These are phyloP conservation scores for Caenorhabditis sp. DNA, from an alignment of 2,888 invertebrate genomes.

Conservation along the genomic window DNA sequence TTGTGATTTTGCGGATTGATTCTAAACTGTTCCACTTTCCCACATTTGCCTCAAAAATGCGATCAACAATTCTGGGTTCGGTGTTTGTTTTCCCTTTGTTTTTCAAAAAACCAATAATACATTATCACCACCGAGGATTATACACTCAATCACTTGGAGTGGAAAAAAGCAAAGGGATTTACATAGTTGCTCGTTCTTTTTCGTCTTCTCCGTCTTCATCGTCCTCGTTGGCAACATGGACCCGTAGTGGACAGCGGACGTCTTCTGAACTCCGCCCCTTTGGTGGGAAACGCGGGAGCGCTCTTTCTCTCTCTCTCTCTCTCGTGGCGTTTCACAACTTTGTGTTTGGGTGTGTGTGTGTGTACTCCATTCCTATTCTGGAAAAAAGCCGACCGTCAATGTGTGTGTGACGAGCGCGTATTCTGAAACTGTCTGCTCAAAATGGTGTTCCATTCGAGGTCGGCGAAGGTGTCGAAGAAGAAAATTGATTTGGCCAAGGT, in stretches of 20 bases:
- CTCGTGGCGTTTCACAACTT: constrained; percentile 43
- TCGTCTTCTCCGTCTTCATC: too few species aligned
- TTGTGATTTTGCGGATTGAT: too few species aligned
- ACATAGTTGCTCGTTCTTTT: too few species aligned
- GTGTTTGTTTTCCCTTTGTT: constrained; percentile 11
- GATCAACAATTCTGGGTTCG: constrained; percentile 24
- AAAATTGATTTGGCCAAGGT: constrained; percentile 67
- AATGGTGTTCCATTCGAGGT: constrained; percentile 65
- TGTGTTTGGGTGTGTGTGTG: too few species aligned
- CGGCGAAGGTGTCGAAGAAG: constrained; percentile 56
- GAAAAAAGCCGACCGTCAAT: too few species aligned
- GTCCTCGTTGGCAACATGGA: too few species aligned
- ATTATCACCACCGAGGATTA: constrained; percentile 47
- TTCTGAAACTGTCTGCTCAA: constrained; percentile 3
- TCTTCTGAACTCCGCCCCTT: constrained; percentile 43
- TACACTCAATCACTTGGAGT: too few species aligned
- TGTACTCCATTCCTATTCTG: too few species aligned
- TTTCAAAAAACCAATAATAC: constrained; percentile 26
- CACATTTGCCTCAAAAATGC: constrained; percentile 17
- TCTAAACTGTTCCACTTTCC: too few species aligned
- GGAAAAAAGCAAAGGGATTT: too few species aligned
- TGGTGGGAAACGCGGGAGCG: not conserved
- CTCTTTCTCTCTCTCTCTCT: too few species aligned
- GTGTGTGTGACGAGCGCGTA: too few species aligned
- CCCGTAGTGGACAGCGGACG: constrained; percentile 28